Evolutionary conservation across 2,797 vertebrate species (phyloP), one percentile per base, ranked within the genome.

Genomic region (Brachyrhaphis roseni): DNA sequence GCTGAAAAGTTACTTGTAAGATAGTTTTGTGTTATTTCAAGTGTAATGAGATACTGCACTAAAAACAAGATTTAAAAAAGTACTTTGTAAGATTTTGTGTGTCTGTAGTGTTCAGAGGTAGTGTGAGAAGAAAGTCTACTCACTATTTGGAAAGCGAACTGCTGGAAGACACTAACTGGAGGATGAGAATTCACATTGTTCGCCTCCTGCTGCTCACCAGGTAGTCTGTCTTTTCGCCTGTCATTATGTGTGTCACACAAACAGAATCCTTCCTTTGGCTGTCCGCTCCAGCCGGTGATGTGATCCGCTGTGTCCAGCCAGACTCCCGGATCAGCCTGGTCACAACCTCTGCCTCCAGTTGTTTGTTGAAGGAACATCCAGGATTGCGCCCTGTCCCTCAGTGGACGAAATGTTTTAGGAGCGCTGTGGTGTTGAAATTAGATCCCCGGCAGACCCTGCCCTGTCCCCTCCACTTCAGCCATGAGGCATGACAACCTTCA

Each of bases 401-500:
- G 86, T 83, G 89, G 82, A 89, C 84, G 79, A 91, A 87, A 77
- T 88, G 91, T 90, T 92, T 92, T 79, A 83, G 90, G 85, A 94
- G 94, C 92, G 94, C 94, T 94, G 94, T 90, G 90, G 88, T 84
- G 93, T 90, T 92, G 94, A 94, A 95, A 95, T 95, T 90, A 55
- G 93, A 95, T 93, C 90, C 83, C 49, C 49, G 72, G 66, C 55
- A 20, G 55, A 88, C 80, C 89, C 82, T 66, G 88, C 86, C 51
- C 81, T 87, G 83, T 86, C 86, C 79, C 83, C 90, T 91, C 86
- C 86, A 84, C 89, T 91, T 93, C 86, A 91, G 90, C 85, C 82
- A 82, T 83, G 90, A 78, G 85, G 87, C 85, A 83, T 81, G 75
- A 76, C 91, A 92, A 91, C 92, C 93, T 94, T 94, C 92, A 88